Conservation (phyloP, 2,113 vertebrate species). For the Tragelaphus scriptus region DNA sequence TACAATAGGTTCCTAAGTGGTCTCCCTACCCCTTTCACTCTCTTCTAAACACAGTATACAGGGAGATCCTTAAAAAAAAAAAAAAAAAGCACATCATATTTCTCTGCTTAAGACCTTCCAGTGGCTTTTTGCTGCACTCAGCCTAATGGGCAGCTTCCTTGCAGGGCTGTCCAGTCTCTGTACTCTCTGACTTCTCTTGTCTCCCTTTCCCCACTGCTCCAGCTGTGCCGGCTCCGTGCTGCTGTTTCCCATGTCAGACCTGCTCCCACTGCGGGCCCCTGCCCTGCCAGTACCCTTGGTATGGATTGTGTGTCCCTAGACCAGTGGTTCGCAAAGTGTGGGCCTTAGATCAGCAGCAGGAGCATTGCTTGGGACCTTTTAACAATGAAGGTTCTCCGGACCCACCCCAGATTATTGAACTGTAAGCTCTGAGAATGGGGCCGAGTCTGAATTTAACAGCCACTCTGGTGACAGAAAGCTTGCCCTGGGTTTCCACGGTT, state of each 20-base stretch:
- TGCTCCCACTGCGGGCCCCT: too few species aligned
- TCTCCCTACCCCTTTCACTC: neutral
- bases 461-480: neutral
- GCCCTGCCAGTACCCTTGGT: neutral
- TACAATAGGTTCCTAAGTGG: neutral
- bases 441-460: neutral
- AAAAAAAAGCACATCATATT: neutral
- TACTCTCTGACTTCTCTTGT: neutral
- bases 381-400: neutral
- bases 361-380: neutral
- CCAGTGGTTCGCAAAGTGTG: neutral
- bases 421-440: neutral
- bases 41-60: neutral
- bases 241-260: too few species aligned
- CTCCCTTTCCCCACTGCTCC: neutral
- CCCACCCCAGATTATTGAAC: neutral
- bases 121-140: neutral
- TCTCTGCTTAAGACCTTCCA: neutral
- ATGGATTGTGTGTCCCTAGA: accelerated
- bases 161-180: neutral
- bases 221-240: neutral
- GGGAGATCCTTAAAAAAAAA: neutral
- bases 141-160: neutral
- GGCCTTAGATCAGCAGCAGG: neutral
- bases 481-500: neutral